Conservation (phyloP, 2,113 vertebrate genomes). For the human region GRCh38 chr1:61692001-61692500, state of each 20-base stretch:
- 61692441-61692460: not conserved
- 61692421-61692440: constrained; percentile 36
- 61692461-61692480: not conserved
- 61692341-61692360: constrained; percentile 35
- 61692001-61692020: not conserved
- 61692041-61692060: not conserved
- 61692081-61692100: not conserved
- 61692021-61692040: not conserved
- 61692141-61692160: not conserved
- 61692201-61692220: not conserved
- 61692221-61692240: constrained; percentile 21
- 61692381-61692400: constrained; percentile 43
- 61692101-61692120: not conserved
- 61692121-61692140: not conserved
- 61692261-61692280: not conserved
- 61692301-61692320: constrained; percentile 45
- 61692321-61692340: constrained; percentile 22
- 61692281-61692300: not conserved
- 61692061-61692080: not conserved
- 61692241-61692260: not conserved
- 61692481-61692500: not conserved
- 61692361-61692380: constrained; percentile 37
- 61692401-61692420: constrained; percentile 35
- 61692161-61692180: not conserved
- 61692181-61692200: not conserved